A percentile compares a stretch with the other conserved stretches of the same genome.
These are phyloP conservation scores for Rachycentron canadum DNA, from an alignment of 2,797 vertebrate species.

Conservation along the genomic window DNA sequence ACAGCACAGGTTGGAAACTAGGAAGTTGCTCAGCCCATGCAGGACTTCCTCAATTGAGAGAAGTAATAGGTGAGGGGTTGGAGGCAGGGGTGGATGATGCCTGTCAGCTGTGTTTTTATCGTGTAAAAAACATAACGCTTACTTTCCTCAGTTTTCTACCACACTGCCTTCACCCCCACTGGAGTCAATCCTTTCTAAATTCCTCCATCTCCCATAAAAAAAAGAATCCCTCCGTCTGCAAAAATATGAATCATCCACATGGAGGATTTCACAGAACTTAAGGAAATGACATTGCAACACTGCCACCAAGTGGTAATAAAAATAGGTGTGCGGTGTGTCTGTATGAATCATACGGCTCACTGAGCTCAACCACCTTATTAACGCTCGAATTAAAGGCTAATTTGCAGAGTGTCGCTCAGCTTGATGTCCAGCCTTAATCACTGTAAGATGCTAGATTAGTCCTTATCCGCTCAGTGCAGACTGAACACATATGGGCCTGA, in stretches of 20 bases:
- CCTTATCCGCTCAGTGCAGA: slow-evolving; percentile 28
- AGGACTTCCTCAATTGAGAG: slow-evolving; percentile 73
- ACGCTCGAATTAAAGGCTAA: slow-evolving; percentile 52
- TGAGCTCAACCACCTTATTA: slow-evolving; percentile 49
- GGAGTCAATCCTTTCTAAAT: slow-evolving; percentile 40
- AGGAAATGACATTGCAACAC: slow-evolving; percentile 69
- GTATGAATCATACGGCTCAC: slow-evolving; percentile 7
- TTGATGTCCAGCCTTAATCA: slow-evolving; percentile 55
- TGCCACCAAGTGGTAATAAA: slow-evolving; percentile 77
- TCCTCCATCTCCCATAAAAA: slow-evolving; percentile 42
- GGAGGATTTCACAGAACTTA: slow-evolving; percentile 61
- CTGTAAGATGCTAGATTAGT: slow-evolving; percentile 41
- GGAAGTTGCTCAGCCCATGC: slow-evolving; percentile 69
- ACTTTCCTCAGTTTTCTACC: slow-evolving; percentile 14
- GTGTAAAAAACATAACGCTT: slow-evolving; percentile 35
- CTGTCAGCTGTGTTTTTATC: slow-evolving; percentile 19
- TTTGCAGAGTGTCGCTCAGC: slow-evolving; percentile 50
- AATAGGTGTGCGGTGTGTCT: neutral
- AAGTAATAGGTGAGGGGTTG: neutral
- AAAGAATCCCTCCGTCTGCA: slow-evolving; percentile 39
- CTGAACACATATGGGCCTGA: slow-evolving; percentile 35
- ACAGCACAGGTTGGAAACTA: slow-evolving; percentile 54
- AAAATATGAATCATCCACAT: slow-evolving; percentile 71
- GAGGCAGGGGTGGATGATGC: slow-evolving; percentile 30
- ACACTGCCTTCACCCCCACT: neutral